Evolutionary conservation across 2,113 vertebrate species (phyloP), one percentile per base, ranked within the genome.

Genomic region (Aphyosemion australe): DNA sequence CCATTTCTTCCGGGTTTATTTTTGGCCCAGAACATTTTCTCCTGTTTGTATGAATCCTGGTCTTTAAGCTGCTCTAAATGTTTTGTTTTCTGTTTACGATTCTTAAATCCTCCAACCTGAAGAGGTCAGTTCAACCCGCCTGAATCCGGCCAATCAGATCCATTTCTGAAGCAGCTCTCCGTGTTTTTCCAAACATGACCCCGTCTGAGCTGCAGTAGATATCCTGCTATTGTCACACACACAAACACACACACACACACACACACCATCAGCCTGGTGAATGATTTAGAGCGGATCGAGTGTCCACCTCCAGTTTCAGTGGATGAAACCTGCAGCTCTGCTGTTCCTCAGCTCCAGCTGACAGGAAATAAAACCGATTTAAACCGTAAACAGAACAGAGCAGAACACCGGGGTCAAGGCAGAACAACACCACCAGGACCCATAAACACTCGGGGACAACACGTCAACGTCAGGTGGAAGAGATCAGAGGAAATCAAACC

Each of bases 221-320:
- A 82, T 93, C 90, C 89, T 89, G 84, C 76, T 68, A 91, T 92
- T 93, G 91, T 92, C 60, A 45, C 60, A 60, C 57, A 59, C 39
- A 76, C 66, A 74, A 15, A 52, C 55, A 32, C 19, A 59, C 68
- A 55, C 65, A 49, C 65, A 48, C 57, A 60, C 54, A 61, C 39
- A 72, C 26, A 26, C 26, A 26, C 1, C 14, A 1, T 37, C 50
- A n/a, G 15, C 49, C 57, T 18, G 14, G 41, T 91, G 66, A 92
- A 92, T 90, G 68, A 93, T 92, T 92, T 56, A 92, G 82, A 26
- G 37, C 8, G 64, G 50, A 85, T 91, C 86, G 4, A 61, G 65
- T 89, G 80, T 75, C 80, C 13, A 57, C 15, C 75, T 91, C 83
- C 41, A 19, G 63, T 91, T 85, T 82, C 85, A 60, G 79, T 65